Evolutionary conservation across 2,797 vertebrate genomes (phyloP).

Genomic region (Molossus molossus): DNA sequence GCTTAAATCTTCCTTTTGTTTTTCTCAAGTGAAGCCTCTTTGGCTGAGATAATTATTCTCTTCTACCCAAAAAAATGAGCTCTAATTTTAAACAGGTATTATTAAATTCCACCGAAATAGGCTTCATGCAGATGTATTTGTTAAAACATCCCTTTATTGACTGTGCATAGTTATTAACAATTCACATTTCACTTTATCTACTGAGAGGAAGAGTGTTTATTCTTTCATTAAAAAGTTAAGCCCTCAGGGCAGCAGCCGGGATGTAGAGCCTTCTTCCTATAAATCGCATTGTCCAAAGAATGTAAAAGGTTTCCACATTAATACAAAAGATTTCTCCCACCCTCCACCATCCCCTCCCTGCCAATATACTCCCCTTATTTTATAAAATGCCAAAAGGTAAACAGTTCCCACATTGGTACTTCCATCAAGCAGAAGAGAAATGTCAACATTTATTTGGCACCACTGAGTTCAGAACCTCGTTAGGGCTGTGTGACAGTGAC

Average conservation of each 20-base stretch:
- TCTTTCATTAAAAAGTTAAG: slow-evolving; percentile 78
- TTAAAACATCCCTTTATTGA: slow-evolving; percentile 76
- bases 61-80: slow-evolving; percentile 58
- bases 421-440: slow-evolving; percentile 43
- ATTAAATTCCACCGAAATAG: slow-evolving; percentile 60
- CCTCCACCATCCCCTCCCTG: not conserved
- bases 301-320: not conserved
- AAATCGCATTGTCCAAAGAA: not conserved
- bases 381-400: slow-evolving; percentile 52
- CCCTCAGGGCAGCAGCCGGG: slow-evolving; percentile 55
- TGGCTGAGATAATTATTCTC: slow-evolving; percentile 60
- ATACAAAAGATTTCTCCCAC: not conserved
- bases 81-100: slow-evolving; percentile 75
- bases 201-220: slow-evolving; percentile 73
- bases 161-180: slow-evolving; percentile 64
- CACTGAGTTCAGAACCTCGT: slow-evolving; percentile 27
- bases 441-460: slow-evolving; percentile 29
- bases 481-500: not conserved
- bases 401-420: not conserved
- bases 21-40: slow-evolving; percentile 69
- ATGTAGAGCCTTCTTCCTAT: not conserved
- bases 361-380: slow-evolving; percentile 28
- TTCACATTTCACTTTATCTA: slow-evolving; percentile 77
- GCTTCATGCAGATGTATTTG: slow-evolving; percentile 68
- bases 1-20: slow-evolving; percentile 59